Base-by-base conservation (phyloP, 2,113 vertebrate genomes). In the Notothenia coriiceps region DNA sequence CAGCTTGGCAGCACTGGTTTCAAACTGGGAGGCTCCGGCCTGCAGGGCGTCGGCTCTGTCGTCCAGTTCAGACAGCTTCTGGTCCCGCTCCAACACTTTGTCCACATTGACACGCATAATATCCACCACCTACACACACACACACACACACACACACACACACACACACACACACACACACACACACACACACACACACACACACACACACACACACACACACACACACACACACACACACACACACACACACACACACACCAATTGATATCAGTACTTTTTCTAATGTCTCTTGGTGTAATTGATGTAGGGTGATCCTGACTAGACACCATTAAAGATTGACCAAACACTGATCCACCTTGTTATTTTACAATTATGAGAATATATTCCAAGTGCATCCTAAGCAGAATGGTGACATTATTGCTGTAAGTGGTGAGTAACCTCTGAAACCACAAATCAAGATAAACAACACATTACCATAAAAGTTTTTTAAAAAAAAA, bases 31-130 rank as follows among this genome's bases (percentile, higher is more conserved):
- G 0, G 98, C 98, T 57, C 98, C 98, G 0, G 97, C 97, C 91
- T 99, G 98, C 74, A 99, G 95, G 0, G 98, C 98, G 0, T 98
- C 98, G 1, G 98, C 98, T 0, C 98, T 93, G 87, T 99, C 97
- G 13, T 99, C 98, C 80, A 99, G 69, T 71, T 99, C 98, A 0
- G 97, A 91, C 83, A 93, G 74, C 51, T 99, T 99, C 91, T 97
- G 96, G 33, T 99, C 98, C 57, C 98, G 92, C 70, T 99, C 98
- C 92, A 99, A 55, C 0, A 99, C 98, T 90, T 98, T 98, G 90
- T 99, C 98, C 89, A 99, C 98, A 0, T 99, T 99, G 72, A 98
- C 98, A 10, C 98, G 91, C 98, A 99, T 99, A 83, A 99, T 99
- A 92, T 97, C 98, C 88, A 99, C 97, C 68, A 99, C 98, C 98